Percentiles rank a stretch among this genome's conserved stretches.
Conservation (phyloP, 2,113 vertebrate genomes). For the Carlito syrichta region DNA sequence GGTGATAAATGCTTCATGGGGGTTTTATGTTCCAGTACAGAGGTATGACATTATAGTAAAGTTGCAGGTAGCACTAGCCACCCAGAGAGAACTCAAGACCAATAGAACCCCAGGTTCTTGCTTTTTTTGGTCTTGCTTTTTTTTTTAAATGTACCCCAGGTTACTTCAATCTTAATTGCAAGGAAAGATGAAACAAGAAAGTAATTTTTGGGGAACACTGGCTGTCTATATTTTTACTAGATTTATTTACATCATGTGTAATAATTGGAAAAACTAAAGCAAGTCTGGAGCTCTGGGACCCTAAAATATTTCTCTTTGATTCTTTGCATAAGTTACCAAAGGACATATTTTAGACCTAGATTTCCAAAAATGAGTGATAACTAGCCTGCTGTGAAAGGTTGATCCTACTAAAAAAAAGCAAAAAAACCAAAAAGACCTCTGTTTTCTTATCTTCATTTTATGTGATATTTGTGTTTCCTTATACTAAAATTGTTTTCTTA, state of each 20-base stretch:
- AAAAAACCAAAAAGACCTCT: no score
- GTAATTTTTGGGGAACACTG: neutral
- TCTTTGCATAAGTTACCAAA: neutral
- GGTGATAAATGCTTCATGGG: neutral
- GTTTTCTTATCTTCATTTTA: neutral
- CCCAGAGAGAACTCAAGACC: neutral
- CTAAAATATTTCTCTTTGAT: conserved; percentile 27
- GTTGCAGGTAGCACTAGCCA: neutral
- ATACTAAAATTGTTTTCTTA: neutral
- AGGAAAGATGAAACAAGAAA: neutral
- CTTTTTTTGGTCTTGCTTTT: no score
- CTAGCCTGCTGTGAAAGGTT: neutral
- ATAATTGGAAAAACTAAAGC: neutral
- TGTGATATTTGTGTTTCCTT: neutral
- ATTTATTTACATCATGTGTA: neutral
- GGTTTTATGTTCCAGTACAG: neutral
- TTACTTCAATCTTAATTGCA: neutral
- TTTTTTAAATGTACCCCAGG: neutral
- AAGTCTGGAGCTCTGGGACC: neutral
- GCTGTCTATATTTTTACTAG: neutral
- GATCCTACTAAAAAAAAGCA: neutral
- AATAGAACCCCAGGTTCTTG: neutral
- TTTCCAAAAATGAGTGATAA: neutral
- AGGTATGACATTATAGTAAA: neutral
- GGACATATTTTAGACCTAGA: neutral